phyloP scores from a whole-genome alignment of 1,140 invertebrate species.

The Cherax quadricarinatus region DNA sequence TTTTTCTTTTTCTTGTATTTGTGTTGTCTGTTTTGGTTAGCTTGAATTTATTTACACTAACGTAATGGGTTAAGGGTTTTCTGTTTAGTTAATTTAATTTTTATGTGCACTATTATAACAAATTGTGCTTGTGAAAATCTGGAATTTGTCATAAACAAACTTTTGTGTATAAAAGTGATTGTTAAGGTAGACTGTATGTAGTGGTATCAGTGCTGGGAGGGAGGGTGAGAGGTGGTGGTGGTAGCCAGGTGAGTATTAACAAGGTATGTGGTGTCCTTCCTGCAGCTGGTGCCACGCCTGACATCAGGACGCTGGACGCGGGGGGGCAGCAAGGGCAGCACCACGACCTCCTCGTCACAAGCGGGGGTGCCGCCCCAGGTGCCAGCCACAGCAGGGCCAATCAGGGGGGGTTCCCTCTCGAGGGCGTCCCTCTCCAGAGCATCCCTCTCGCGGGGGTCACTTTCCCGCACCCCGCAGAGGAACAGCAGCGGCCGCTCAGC shows the following conservation, averaged over 20 bases:
- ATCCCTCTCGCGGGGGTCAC: constrained; percentile 59
- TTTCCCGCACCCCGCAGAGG: constrained; percentile 66
- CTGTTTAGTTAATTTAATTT: not conserved
- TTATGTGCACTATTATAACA: not conserved
- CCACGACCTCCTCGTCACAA: constrained; percentile 54
- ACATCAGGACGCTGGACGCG: constrained; percentile 68
- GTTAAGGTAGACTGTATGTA: not conserved
- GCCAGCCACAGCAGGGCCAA: constrained; percentile 39
- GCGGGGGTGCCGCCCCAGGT: constrained; percentile 40
- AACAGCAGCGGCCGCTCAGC: constrained; percentile 62
- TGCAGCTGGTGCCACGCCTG: constrained; percentile 65
- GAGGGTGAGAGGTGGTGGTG: not conserved
- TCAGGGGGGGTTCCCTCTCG: constrained; percentile 60
- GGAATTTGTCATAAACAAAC: not conserved
- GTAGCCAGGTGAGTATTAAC: not conserved
- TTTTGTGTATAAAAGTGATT: not conserved
- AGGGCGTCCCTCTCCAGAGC: constrained; percentile 47
- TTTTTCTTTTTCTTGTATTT: not conserved
- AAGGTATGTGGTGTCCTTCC: constrained; percentile 27
- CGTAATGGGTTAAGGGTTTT: not conserved
- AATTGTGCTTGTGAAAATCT: not conserved
- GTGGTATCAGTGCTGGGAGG: not conserved
- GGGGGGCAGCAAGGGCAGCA: constrained; percentile 62
- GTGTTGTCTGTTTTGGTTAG: not conserved
- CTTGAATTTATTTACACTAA: not conserved